These are phyloP conservation scores for Lacanobia oleracea DNA, from an alignment of 2,888 invertebrate genomes.

Conservation along the genomic window DNA sequence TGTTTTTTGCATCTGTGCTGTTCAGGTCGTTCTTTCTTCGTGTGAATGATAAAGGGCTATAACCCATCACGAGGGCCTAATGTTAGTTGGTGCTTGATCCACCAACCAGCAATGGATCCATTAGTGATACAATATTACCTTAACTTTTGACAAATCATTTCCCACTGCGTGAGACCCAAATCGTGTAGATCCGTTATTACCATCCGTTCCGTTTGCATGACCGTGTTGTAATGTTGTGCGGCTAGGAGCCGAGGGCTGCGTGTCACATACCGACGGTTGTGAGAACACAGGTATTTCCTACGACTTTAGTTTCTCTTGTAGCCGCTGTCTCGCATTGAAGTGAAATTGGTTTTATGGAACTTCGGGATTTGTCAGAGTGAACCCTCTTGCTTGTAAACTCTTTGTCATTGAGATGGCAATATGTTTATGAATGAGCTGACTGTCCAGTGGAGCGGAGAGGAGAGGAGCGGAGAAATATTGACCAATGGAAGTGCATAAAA, in stretches of 20 bases:
- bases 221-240: conserved; percentile 92
- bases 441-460: too few relatives aligned
- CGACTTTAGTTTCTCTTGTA: conserved; percentile 25
- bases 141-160: conserved; percentile 74
- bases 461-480: too few relatives aligned
- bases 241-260: conserved; percentile 97
- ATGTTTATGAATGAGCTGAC: not conserved
- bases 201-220: conserved; percentile 89
- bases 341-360: conserved; percentile 36
- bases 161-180: conserved; percentile 64
- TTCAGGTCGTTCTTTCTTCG: too few relatives aligned
- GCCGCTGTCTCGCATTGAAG: conserved; percentile 15
- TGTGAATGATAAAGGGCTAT: not conserved
- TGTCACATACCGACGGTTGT: conserved; percentile 98
- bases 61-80: not conserved
- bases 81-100: too few relatives aligned
- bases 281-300: conserved; percentile 96
- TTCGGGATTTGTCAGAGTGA: not conserved
- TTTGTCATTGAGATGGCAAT: not conserved
- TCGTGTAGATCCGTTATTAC: conserved; percentile 75
- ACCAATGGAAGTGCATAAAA: too few relatives aligned
- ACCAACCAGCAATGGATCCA: not conserved
- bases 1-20: too few relatives aligned
- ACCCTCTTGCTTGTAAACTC: not conserved
- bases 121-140: too few relatives aligned